phyloP scores from a whole-genome alignment of 2,797 vertebrate species.

The Notolabrus celidotus region DNA sequence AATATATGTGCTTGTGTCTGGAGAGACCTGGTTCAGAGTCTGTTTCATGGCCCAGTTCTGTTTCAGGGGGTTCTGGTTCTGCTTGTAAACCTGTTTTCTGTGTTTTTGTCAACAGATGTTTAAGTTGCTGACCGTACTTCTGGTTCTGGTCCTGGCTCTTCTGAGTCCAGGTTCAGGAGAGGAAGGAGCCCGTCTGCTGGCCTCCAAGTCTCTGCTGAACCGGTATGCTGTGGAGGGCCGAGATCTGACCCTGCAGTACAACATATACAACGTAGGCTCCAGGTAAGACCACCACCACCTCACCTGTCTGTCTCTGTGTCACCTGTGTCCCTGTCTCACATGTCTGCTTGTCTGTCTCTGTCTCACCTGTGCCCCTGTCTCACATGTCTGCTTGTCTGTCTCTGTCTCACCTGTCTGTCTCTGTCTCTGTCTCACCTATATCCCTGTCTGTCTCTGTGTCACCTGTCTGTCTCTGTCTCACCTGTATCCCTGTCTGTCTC shows the following conservation, averaged over 20 bases:
- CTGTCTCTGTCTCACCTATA: too few relatives aligned
- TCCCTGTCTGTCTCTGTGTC: constrained; percentile 19
- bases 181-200: constrained; percentile 94
- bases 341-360: constrained; percentile 2
- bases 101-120: constrained; percentile 83
- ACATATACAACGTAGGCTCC: constrained; percentile 97
- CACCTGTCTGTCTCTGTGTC: not conserved
- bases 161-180: constrained; percentile 80
- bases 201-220: constrained; percentile 95
- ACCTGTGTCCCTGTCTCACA: too few relatives aligned
- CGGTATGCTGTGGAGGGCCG: constrained; percentile 95
- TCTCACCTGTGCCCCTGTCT: not conserved
- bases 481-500: not conserved
- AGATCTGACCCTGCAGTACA: constrained; percentile 96
- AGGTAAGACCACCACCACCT: constrained; percentile 80
- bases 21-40: too few relatives aligned
- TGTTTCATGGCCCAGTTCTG: too few relatives aligned
- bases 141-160: constrained; percentile 74
- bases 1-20: too few relatives aligned
- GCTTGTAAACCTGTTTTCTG: not conserved
- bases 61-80: not conserved
- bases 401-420: not conserved
- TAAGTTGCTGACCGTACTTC: constrained; percentile 70
- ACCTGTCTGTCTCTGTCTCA: not conserved
- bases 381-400: too few relatives aligned